phyloP scores from a whole-genome alignment of 2,888 invertebrate genomes.

The Ornithoptera alexandrae region DNA sequence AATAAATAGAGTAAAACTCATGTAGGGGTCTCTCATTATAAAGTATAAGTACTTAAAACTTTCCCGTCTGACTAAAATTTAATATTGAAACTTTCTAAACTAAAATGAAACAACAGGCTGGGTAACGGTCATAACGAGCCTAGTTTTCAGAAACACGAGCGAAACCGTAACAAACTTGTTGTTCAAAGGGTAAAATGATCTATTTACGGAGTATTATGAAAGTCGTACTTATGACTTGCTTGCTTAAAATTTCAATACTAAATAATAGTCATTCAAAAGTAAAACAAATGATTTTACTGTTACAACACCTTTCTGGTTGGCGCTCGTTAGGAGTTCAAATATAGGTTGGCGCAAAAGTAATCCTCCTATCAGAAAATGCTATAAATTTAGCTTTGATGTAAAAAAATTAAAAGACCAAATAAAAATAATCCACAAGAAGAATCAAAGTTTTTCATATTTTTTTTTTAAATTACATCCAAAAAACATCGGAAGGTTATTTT shows the following conservation, averaged over 20 bases:
- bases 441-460: too few relatives aligned
- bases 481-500: too few relatives aligned
- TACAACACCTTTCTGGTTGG: constrained; percentile 15
- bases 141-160: constrained; percentile 9
- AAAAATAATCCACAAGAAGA: too few relatives aligned
- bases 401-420: too few relatives aligned
- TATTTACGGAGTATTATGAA: constrained; percentile 20
- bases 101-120: constrained; percentile 13
- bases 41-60: constrained; percentile 1
- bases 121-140: constrained; percentile 5
- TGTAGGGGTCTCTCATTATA: neutral
- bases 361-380: too few relatives aligned
- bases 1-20: neutral
- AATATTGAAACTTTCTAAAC: constrained; percentile 2
- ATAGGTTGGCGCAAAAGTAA: too few relatives aligned
- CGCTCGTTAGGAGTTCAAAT: neutral
- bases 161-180: constrained; percentile 21
- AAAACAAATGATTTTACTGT: constrained; percentile 15
- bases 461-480: too few relatives aligned
- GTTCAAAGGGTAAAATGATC: constrained; percentile 20
- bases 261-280: constrained; percentile 14
- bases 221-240: constrained; percentile 8
- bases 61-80: neutral
- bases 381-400: too few relatives aligned
- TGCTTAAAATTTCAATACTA: constrained; percentile 15